A percentile compares a stretch with the other conserved stretches of the same genome.
Evolutionary conservation across 2,113 vertebrate genomes (phyloP).

Genomic region (Ammodytes dubius): DNA sequence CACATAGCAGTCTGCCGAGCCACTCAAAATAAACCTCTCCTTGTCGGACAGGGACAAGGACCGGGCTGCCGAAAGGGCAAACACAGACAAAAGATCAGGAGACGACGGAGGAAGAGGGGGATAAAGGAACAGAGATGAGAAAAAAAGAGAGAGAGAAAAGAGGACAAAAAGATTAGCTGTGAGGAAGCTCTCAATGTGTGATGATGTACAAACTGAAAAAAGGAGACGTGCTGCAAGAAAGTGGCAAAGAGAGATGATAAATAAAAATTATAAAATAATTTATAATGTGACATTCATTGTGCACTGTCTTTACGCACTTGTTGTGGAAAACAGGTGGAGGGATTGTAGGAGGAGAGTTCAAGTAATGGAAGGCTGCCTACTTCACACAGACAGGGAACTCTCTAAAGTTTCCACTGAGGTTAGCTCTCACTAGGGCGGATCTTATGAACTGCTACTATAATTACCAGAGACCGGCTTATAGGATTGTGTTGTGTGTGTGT

Average conservation of each 20-base stretch:
- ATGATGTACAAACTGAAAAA: constrained; percentile 50
- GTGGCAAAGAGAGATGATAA: constrained; percentile 23
- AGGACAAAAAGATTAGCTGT: constrained; percentile 32
- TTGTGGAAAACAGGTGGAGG: constrained; percentile 37
- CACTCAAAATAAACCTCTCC: constrained; percentile 86
- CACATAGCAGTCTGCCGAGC: constrained; percentile 85
- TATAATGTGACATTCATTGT: no score
- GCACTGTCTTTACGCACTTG: no score
- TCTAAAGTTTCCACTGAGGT: constrained; percentile 66
- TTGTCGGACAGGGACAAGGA: constrained; percentile 77
- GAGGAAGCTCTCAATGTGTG: constrained; percentile 51
- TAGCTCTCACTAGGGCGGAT: constrained; percentile 65
- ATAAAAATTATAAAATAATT: constrained; percentile 11
- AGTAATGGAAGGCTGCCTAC: constrained; percentile 66
- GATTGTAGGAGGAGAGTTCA: constrained; percentile 58
- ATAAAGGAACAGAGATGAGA: constrained; percentile 22
- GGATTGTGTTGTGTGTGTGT: neutral
- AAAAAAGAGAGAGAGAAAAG: constrained; percentile 26
- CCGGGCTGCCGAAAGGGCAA: constrained; percentile 69
- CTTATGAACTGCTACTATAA: constrained; percentile 77
- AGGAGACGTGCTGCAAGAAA: constrained; percentile 2
- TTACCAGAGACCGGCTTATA: constrained; percentile 68
- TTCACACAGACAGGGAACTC: constrained; percentile 65
- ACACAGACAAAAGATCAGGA: constrained; percentile 40
- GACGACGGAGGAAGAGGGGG: constrained; percentile 8